Evolutionary conservation across 1,140 invertebrate species (phyloP), one percentile per base, ranked within the genome.

Genomic region (Sipha flava): DNA sequence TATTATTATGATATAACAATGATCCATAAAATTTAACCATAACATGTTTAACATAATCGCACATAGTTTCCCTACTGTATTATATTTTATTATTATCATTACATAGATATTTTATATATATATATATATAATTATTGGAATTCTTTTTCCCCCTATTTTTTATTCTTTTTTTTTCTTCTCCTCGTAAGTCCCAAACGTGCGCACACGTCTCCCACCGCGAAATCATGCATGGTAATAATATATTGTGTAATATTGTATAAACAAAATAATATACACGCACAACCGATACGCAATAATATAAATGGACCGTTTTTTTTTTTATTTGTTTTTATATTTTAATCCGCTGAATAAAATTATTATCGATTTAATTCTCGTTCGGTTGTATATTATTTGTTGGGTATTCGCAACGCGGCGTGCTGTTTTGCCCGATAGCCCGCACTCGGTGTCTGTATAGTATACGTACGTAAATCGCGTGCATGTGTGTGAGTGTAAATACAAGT

Each of bases 1-100:
- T 73, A 73, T 54, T 73, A 52, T 73, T 73, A 73, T 54, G 47
- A 52, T 54, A 73, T 73, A 73, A 73, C 70, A 73, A 73, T 73
- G n/a, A 73, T 73, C n/a, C 47, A 73, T 73, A 73, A 73, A 73
- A 73, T 73, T 73, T 73, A 73, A 73, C 47, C 29, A 37, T 73
- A 73, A 73, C 70, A 73, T 73, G 34, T 54, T 52, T 73, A 73
- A 73, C 70, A 73, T 34, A 54, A 73, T 73, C 70, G 70, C 45
- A 52, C 70, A 52, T 49, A 68, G 64, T 68, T 40, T 45, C 37
- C 37, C 37, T 68, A 68, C 47, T 18, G 2, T 2, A 49, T 49
- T 12, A 43, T 43, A 43, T 43, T 6, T 14, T 66, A 21, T 40
- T 40, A 29, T 59, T 29, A n/a, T n/a, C n/a, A n/a, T 23, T 31